A percentile compares a stretch with the other conserved stretches of the same genome.
Conservation (phyloP, 1,140 invertebrate species). For the Patella vulgata region DNA sequence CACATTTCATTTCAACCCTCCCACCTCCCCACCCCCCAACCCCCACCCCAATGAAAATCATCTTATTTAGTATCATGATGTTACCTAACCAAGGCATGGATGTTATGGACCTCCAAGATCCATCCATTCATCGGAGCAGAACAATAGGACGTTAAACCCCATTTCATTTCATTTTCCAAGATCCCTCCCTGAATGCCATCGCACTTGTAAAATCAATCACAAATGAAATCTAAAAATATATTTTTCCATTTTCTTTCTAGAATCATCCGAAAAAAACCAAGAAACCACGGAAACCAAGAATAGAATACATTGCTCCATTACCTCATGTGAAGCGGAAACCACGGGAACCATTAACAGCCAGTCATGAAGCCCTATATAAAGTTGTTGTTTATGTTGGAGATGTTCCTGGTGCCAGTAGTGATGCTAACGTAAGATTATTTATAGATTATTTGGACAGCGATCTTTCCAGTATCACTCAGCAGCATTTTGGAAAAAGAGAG, state of each 20-base stretch:
- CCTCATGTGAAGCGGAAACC: constrained; percentile 38
- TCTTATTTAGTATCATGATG: too few species aligned
- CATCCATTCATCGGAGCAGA: too few species aligned
- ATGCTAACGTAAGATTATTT: constrained; percentile 47
- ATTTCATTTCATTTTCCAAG: too few species aligned
- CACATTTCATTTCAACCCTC: too few species aligned
- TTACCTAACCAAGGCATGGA: too few species aligned
- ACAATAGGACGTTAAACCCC: too few species aligned
- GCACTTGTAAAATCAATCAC: too few species aligned
- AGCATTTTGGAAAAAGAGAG: neutral
- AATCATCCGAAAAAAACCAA: constrained; percentile 27
- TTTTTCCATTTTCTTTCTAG: neutral
- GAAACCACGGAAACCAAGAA: constrained; percentile 34
- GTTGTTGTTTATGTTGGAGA: constrained; percentile 51
- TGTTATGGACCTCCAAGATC: too few species aligned
- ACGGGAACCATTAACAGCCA: constrained; percentile 26
- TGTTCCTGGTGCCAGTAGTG: constrained; percentile 39
- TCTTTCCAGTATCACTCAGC: neutral
- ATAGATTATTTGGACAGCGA: neutral
- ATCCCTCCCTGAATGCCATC: too few species aligned
- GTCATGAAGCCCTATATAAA: constrained; percentile 45
- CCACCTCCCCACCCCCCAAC: too few species aligned
- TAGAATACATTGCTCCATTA: constrained; percentile 51
- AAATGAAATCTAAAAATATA: too few species aligned
- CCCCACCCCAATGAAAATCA: too few species aligned